Conservation (phyloP, 2,888 invertebrate genomes). For the Chloromyia formosa region DNA sequence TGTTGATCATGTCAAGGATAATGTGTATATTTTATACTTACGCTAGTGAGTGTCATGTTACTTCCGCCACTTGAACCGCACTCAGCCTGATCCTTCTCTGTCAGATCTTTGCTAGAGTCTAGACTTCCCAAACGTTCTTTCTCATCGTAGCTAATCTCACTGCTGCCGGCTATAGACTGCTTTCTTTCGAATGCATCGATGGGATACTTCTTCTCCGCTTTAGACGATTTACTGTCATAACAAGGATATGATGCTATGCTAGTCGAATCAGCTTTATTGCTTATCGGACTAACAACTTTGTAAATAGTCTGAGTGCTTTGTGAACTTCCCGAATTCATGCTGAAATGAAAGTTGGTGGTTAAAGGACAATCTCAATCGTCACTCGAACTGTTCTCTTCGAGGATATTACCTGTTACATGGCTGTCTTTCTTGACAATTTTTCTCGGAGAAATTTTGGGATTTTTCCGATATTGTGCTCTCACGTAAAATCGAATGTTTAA, state of each 20-base stretch:
- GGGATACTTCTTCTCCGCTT: neutral
- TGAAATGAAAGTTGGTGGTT: constrained; percentile 1
- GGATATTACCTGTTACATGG: neutral
- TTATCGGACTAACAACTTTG: constrained; percentile 1
- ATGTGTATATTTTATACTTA: no score
- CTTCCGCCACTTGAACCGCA: constrained; percentile 21
- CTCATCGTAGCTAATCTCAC: neutral
- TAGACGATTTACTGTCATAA: neutral
- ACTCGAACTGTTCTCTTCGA: neutral
- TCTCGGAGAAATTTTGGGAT: neutral
- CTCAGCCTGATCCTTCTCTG: constrained; percentile 6
- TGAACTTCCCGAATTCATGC: constrained; percentile 10
- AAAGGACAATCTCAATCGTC: no score
- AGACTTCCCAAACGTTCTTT: neutral
- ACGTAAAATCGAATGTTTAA: constrained; percentile 69
- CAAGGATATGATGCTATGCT: constrained; percentile 20
- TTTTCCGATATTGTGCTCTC: constrained; percentile 64
- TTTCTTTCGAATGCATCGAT: neutral
- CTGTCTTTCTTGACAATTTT: neutral
- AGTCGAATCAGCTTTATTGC: neutral
- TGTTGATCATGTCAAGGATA: no score
- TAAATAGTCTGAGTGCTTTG: constrained; percentile 25
- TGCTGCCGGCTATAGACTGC: neutral
- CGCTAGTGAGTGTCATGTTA: constrained; percentile 22
- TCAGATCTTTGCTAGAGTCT: neutral